Percentiles rank a stretch among this genome's conserved stretches.
Evolutionary conservation across 2,113 vertebrate genomes (phyloP).

Genomic region (Passer domesticus): DNA sequence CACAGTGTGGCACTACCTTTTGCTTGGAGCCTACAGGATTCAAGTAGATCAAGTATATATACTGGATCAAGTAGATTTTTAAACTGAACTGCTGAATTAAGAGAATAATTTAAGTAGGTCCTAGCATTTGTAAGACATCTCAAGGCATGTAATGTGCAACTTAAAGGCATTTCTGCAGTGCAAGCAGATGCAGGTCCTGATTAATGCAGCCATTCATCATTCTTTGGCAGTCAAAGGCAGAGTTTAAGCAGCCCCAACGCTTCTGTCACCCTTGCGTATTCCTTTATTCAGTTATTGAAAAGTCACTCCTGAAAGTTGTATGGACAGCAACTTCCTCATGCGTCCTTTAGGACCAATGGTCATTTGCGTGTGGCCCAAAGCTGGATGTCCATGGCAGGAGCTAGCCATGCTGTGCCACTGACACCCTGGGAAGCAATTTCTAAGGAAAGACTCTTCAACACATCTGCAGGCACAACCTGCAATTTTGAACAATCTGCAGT

Average conservation of each 20-base stretch:
- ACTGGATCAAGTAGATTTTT: background rate
- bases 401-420: background rate
- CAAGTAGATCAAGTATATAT: background rate
- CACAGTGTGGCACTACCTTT: background rate
- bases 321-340: background rate
- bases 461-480: background rate
- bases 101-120: background rate
- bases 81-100: background rate
- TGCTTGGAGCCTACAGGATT: background rate
- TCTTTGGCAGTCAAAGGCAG: background rate
- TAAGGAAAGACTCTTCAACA: background rate
- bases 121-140: background rate
- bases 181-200: background rate
- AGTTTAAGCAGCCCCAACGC: accelerated
- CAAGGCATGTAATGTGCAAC: background rate
- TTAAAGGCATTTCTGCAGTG: background rate
- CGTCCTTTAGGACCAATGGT: background rate
- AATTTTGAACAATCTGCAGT: background rate
- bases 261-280: background rate
- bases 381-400: accelerated
- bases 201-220: background rate
- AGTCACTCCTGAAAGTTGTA: background rate
- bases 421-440: accelerated
- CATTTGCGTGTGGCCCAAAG: background rate
- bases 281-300: background rate